These are phyloP conservation scores for Streptopelia turtur DNA, from an alignment of 2,797 vertebrate species.

Conservation along the genomic window DNA sequence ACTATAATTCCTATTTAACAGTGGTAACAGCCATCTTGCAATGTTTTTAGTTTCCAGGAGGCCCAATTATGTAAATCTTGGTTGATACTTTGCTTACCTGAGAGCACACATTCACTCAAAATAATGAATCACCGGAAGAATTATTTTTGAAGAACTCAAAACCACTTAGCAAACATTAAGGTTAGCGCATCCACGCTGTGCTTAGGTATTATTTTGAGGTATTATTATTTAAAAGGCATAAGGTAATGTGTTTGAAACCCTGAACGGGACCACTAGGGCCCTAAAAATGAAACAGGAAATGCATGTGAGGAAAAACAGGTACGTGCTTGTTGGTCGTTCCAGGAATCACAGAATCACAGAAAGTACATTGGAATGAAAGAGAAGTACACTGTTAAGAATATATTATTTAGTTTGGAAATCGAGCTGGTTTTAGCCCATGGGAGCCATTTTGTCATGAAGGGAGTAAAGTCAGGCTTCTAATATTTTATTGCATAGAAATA, in stretches of 20 bases:
- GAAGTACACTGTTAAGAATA: not conserved
- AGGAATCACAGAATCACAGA: no score
- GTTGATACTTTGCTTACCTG: not conserved
- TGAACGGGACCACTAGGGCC: rapidly evolving
- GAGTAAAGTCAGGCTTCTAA: not conserved
- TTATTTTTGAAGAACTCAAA: not conserved
- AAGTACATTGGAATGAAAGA: not conserved
- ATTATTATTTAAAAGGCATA: not conserved
- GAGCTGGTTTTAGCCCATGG: not conserved
- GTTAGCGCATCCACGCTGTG: rapidly evolving
- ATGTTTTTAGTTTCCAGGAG: not conserved
- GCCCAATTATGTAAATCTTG: not conserved
- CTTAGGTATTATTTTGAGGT: not conserved
- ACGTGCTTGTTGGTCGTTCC: rapidly evolving
- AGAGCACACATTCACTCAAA: not conserved
- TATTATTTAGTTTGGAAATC: not conserved
- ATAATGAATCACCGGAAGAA: rapidly evolving
- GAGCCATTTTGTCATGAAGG: not conserved
- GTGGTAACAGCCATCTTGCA: not conserved
- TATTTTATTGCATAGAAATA: not conserved
- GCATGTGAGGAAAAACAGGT: rapidly evolving
- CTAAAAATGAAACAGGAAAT: not conserved
- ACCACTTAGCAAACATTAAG: not conserved
- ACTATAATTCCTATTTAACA: rapidly evolving
- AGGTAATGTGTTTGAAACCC: not conserved